Evolutionary conservation across 2,797 vertebrate species (phyloP), one percentile per base, ranked within the genome.

Genomic region (Cossypha dichroa): DNA sequence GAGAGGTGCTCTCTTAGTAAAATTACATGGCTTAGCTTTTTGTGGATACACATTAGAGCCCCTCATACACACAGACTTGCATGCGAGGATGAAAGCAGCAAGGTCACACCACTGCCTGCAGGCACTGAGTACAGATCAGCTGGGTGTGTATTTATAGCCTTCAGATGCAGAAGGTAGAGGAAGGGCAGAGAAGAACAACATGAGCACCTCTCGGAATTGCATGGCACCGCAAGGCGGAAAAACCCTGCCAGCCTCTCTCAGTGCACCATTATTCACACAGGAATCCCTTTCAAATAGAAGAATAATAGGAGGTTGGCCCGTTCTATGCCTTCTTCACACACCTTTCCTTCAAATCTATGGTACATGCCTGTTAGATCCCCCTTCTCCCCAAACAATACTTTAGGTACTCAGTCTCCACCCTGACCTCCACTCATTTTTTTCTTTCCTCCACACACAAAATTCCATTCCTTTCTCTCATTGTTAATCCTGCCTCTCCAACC

Each of bases 181-280:
- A 49, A 86, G 63, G 87, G 34, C 4, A 0, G 15, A 59, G 45
- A 58, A 58, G 33, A 75, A n/a, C 10, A 3, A 26, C 63, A 18
- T 0, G 4, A 51, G 29, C 45, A 69, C 60, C 59, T 23, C 51
- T 3, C 5, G 2, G 29, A 70, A 72, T 4, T 0, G 3, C 2
- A 7, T 1, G 16, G 58, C 40, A 31, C 40, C 7, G 4, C 43
- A 28, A 67, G 69, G 73, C 11, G 13, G 33, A 20, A 76, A 43
- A 80, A 36, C 28, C 25, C 89, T 36, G 66, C 12, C 74, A 51
- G n/a, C 13, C 46, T 52, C 58, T 28, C 33, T 41, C 62, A 40
- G 36, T 9, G 34, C 13, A 5, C 40, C 33, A 5, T 9, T 25
- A 14, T 2, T n/a, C 60, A 76, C 41, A 40, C 15, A 60, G 41